Base-by-base conservation (phyloP, 2,888 invertebrate species). In the Ochropleura plecta region DNA sequence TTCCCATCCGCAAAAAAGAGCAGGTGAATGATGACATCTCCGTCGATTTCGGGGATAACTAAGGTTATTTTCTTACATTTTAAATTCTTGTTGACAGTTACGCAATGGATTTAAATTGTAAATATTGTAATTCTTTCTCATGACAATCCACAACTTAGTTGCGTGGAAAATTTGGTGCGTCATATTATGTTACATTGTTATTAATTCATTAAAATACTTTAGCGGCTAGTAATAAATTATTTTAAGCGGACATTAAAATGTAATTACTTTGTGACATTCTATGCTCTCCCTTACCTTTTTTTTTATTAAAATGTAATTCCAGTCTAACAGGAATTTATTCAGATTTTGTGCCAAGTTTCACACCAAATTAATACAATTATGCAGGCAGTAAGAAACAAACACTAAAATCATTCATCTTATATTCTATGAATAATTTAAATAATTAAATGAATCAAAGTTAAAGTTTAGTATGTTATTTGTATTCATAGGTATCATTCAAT, bases 181-280 rank as follows among this genome's bases (percentile, higher is more conserved):
- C 16, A 49, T n/a, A 57, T 48, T 53, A 67, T 55, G 18, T 8
- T 46, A 62, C 46, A 66, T 73, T 73, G 57, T 83, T 68, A 14
- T 40, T n/a, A 48, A 20, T 66, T 83, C 16, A 79, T 83, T 73
- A 73, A 70, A 69, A 73, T 81, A 59, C 8, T 18, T 63, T 5
- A 10, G 14, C n/a, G 9, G 12, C 42, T 70, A 7, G n/a, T 49
- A 49, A 69, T 79, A 60, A 49, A 44, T 49, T 46, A 73, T 63
- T 49, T 10, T 51, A 40, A 53, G 16, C 12, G 42, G 16, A 49
- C 48, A 63, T 70, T 49, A 60, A 71, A 57, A 57, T 40, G 48
- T 57, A 65, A 72, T 69, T 30, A 66, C 48, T 44, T 18, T 46
- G 46, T 70, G 65, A 40, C 49, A 78, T 68, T 83, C 6, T 72